A percentile compares a stretch with the other conserved stretches of the same genome.
These are phyloP conservation scores for Araneus ventricosus DNA, from an alignment of 1,140 invertebrate genomes.

Conservation along the genomic window DNA sequence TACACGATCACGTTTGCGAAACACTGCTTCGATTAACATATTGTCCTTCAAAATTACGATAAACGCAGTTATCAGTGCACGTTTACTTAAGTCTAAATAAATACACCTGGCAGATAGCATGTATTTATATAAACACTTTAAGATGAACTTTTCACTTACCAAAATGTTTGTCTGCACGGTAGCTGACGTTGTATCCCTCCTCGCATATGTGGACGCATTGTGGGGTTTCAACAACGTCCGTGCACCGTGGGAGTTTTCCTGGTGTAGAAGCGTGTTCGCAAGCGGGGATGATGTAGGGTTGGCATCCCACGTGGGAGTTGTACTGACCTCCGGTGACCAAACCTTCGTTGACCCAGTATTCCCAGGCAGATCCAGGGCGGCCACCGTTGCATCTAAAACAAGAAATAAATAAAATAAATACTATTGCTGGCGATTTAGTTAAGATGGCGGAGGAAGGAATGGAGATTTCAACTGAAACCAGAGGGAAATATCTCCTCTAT, in stretches of 20 bases:
- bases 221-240: slow-evolving; percentile 86
- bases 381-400: slow-evolving; percentile 87
- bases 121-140: too few species aligned
- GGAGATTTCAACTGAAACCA: too few species aligned
- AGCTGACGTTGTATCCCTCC: slow-evolving; percentile 85
- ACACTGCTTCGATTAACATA: too few species aligned
- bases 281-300: slow-evolving; percentile 90
- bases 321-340: slow-evolving; percentile 92
- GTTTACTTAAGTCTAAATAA: too few species aligned
- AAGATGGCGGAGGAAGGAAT: too few species aligned
- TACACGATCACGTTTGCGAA: too few species aligned
- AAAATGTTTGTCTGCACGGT: slow-evolving; percentile 88
- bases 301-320: slow-evolving; percentile 88
- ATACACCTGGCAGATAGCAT: too few species aligned
- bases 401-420: slow-evolving; percentile 23
- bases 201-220: slow-evolving; percentile 88
- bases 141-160: too few species aligned
- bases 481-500: too few species aligned
- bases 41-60: too few species aligned
- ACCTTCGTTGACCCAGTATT: slow-evolving; percentile 89
- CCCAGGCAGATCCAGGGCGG: slow-evolving; percentile 89
- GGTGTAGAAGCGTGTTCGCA: slow-evolving; percentile 96
- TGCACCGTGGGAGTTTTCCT: slow-evolving; percentile 88
- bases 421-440: too few species aligned
- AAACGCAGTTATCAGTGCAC: too few species aligned